Evolutionary conservation across 2,797 vertebrate genomes (phyloP).

Genomic region (Peromyscus eremicus): DNA sequence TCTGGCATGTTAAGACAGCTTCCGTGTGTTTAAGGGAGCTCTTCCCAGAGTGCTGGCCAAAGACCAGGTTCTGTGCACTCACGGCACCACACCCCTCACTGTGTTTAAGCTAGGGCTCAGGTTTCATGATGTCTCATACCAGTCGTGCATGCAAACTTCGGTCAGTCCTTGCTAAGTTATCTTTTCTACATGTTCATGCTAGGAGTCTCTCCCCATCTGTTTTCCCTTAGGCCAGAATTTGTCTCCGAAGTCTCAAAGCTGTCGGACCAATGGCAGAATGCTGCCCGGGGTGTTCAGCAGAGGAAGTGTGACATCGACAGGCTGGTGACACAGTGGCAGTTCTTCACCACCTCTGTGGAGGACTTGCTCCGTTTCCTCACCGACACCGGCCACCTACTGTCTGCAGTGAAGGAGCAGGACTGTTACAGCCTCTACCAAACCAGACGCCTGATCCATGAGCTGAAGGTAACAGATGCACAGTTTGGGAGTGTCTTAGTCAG

Average conservation of each 20-base stretch:
- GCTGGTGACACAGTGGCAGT: conserved; percentile 91
- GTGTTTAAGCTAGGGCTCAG: not conserved
- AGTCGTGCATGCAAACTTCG: not conserved
- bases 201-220: conserved; percentile 28
- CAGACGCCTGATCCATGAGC: conserved; percentile 87
- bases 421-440: conserved; percentile 89
- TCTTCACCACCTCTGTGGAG: conserved; percentile 88
- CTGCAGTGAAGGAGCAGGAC: conserved; percentile 85
- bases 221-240: conserved; percentile 91
- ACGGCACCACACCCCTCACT: not conserved
- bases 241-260: conserved; percentile 92
- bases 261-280: conserved; percentile 93
- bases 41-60: not conserved
- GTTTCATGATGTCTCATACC: not conserved
- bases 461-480: conserved; percentile 89
- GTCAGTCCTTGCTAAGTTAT: accelerated
- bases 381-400: conserved; percentile 82
- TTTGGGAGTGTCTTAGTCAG: not conserved
- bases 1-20: not conserved
- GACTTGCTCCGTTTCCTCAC: conserved; percentile 90
- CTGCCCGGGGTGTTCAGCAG: conserved; percentile 88
- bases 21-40: not conserved
- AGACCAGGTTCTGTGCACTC: not conserved
- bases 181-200: not conserved
- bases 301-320: conserved; percentile 89